A percentile compares a stretch with the other conserved stretches of the same genome.
These are phyloP conservation scores for Flexamia atlantica DNA, from an alignment of 2,888 invertebrate species.

Conservation along the genomic window DNA sequence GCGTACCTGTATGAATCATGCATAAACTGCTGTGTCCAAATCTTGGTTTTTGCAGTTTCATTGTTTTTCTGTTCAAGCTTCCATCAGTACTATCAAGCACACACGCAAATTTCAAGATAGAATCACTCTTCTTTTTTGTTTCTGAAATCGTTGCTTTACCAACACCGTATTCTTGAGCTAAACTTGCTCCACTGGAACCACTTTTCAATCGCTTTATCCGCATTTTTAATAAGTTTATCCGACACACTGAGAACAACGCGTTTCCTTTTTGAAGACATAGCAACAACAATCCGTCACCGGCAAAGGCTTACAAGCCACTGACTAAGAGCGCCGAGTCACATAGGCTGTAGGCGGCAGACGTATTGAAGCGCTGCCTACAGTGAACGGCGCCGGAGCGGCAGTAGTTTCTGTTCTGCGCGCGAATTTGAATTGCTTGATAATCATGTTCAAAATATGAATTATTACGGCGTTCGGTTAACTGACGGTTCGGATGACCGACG, in stretches of 20 bases:
- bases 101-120: not conserved
- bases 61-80: not conserved
- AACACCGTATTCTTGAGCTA: constrained; percentile 14
- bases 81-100: not conserved
- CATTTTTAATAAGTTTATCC: not conserved
- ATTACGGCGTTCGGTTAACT: too few species aligned
- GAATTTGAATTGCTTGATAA: too few species aligned
- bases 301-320: too few species aligned
- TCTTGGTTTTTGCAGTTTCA: not conserved
- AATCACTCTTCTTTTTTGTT: not conserved
- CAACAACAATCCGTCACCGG: too few species aligned
- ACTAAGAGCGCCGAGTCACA: too few species aligned
- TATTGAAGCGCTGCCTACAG: too few species aligned
- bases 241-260: not conserved
- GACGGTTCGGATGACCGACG: too few species aligned
- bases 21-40: not conserved
- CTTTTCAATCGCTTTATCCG: not conserved
- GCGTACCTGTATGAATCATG: not conserved
- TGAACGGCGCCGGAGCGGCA: too few species aligned
- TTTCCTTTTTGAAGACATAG: constrained; percentile 17
- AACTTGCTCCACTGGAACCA: not conserved
- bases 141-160: not conserved
- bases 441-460: too few species aligned
- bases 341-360: too few species aligned
- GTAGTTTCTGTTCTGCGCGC: too few species aligned